A percentile compares a stretch with the other conserved stretches of the same genome.
These are phyloP conservation scores for Ophion ellenae DNA, from an alignment of 2,888 invertebrate genomes.

Conservation along the genomic window DNA sequence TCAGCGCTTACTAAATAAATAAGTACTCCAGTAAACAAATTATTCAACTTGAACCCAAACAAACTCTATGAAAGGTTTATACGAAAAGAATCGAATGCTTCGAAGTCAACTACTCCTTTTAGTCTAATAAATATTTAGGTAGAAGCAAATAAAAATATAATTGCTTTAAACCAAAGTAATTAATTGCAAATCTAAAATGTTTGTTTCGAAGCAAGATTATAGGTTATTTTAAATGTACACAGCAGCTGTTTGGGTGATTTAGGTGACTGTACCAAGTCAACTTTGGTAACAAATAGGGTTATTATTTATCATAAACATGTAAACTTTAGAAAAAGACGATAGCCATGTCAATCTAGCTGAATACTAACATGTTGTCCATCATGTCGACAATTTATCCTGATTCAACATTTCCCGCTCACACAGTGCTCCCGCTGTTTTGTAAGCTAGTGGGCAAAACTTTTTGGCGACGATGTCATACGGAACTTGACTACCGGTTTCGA, in stretches of 20 bases:
- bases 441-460: constrained; percentile 85
- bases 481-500: constrained; percentile 83
- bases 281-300: background rate
- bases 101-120: background rate
- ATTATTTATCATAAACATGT: constrained; percentile 4
- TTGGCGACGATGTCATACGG: constrained; percentile 85
- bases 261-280: background rate
- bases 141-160: too few species aligned
- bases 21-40: background rate
- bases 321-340: constrained; percentile 6
- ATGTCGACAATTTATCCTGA: background rate
- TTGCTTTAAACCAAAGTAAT: background rate
- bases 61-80: background rate
- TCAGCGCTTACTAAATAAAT: background rate
- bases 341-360: constrained; percentile 47
- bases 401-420: constrained; percentile 67
- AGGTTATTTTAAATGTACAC: background rate
- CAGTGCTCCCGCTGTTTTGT: constrained; percentile 76
- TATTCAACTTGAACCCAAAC: background rate
- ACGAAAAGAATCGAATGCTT: background rate
- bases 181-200: background rate
- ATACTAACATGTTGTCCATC: background rate
- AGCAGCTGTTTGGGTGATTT: background rate
- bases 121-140: too few species aligned
- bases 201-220: background rate